Evolutionary conservation across 1,140 invertebrate species (phyloP), one percentile per base, ranked within the genome.

Genomic region (Formica selysi): DNA sequence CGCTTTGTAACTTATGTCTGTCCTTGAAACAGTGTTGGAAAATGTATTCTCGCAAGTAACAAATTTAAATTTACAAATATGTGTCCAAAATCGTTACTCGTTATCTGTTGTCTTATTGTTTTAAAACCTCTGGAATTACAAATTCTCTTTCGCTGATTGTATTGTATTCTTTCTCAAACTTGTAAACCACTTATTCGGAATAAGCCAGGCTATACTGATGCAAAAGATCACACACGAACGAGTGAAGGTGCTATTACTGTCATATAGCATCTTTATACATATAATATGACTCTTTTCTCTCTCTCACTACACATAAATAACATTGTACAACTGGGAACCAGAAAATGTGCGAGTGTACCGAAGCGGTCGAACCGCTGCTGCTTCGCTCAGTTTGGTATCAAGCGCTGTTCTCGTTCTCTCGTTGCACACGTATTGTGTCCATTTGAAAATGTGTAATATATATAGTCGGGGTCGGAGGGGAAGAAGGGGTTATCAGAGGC

Each of bases 401-500:
- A 29, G 54, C 26, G 19, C 13, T 71, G 26, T 74, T 88, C 68
- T 83, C n/a, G n/a, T 74, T 61, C 19, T 19, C 10, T 38, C 29
- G 38, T 74, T 83, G 41, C 48, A 90, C 64, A 87, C 16, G 48
- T 88, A 91, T 73, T 86, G 88, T 89, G 91, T 87, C 86, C 79
- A 83, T 85, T 86, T 87, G 87, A 89, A 87, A 80, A 90, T 71
- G 38, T 91, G 70, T 87, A 87, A 85, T 74, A 81, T 38, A 26
- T 71, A 81, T 76, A 87, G 79, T 64, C 71, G 62, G 65, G 79
- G 67, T 13, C 79, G 79, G 51, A 44, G 68, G 79, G 79, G 68
- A 48, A 36, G 41, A 73, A 29, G 29, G 68, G 54, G 68, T 6
- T 62, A 51, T 51, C 48, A 62, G 79, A 74, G 41, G 79, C 13